Evolutionary conservation across 2,888 invertebrate genomes (phyloP).

Genomic region (Camponotus fellah): DNA sequence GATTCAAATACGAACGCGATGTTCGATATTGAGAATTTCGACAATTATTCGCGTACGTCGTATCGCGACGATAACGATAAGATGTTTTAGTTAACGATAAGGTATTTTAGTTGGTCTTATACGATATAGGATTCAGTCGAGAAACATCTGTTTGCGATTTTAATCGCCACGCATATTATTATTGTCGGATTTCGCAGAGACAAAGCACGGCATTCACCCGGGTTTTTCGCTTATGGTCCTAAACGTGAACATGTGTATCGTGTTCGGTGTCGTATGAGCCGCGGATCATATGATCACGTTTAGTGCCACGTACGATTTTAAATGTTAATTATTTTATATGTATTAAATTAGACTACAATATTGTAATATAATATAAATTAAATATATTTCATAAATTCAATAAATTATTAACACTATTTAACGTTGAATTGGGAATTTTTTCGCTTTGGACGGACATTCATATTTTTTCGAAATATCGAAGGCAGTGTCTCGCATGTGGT

Average conservation of each 20-base stretch:
- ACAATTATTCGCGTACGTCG: background rate
- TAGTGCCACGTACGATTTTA: background rate
- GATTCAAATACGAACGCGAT: background rate
- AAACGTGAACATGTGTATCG: background rate
- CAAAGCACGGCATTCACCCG: background rate
- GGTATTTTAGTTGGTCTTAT: too few species aligned
- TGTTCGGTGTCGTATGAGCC: background rate
- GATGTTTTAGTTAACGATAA: background rate
- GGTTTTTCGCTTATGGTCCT: too few species aligned
- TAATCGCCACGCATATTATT: background rate
- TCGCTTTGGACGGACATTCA: background rate
- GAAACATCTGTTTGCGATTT: slow-evolving; percentile 37
- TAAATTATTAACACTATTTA: background rate
- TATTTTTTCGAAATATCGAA: slow-evolving; percentile 40
- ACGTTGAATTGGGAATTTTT: background rate
- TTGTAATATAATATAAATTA: too few species aligned
- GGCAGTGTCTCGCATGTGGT: slow-evolving; percentile 2
- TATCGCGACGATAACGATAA: background rate
- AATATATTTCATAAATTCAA: too few species aligned
- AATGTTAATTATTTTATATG: background rate
- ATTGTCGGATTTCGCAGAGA: background rate
- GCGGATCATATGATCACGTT: background rate
- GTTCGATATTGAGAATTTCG: background rate
- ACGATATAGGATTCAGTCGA: background rate
- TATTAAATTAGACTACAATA: background rate